phyloP scores from a whole-genome alignment of 2,797 vertebrate species.

The Anabacerthia variegaticeps region DNA sequence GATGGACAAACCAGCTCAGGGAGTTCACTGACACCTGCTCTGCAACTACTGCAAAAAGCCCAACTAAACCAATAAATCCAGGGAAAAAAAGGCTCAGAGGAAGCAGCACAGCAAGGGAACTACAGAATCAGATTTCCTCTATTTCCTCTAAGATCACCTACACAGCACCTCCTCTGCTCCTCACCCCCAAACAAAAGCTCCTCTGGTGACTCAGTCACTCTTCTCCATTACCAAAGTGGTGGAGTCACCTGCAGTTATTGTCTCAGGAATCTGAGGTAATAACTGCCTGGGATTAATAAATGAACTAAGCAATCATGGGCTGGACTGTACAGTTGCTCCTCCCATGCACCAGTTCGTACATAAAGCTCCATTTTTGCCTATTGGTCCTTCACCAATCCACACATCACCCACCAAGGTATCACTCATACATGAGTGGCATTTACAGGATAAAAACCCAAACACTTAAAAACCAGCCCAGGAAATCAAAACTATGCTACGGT shows the following conservation, averaged over 20 bases:
- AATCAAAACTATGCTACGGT: background rate
- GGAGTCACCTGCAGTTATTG: background rate
- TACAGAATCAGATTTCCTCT: background rate
- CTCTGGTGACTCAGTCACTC: background rate
- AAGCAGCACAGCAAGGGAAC: background rate
- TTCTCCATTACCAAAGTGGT: background rate
- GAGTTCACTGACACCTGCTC: background rate
- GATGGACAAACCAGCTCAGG: background rate
- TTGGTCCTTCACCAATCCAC: background rate
- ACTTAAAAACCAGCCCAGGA: background rate
- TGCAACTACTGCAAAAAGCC: background rate
- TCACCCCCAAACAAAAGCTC: background rate
- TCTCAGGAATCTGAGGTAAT: background rate
- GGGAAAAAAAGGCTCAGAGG: background rate
- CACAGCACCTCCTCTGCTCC: background rate
- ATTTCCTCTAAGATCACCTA: background rate
- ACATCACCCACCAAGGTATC: accelerated
- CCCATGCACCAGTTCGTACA: accelerated
- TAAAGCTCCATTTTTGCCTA: background rate
- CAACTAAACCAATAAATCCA: background rate
- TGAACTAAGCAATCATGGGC: accelerated
- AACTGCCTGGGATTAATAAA: background rate
- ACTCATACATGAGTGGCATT: accelerated
- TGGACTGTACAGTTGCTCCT: background rate
- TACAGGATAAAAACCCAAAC: background rate